These are phyloP conservation scores for Theristus sp. DNA, from an alignment of 2,888 invertebrate species.

Conservation along the genomic window DNA sequence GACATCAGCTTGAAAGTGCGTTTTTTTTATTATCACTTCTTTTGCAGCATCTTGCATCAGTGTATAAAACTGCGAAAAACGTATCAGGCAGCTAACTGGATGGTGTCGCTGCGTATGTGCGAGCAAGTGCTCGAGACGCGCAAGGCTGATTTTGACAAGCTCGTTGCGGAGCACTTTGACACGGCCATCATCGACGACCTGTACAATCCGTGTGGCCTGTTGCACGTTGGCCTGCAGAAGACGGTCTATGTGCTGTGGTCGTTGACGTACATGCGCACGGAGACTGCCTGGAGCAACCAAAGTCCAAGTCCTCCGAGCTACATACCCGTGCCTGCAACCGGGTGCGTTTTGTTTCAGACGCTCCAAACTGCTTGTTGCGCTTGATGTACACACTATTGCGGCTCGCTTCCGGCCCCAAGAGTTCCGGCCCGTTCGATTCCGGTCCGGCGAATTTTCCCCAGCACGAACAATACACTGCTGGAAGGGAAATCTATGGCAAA, in stretches of 20 bases:
- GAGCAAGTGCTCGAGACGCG: slow-evolving; percentile 15
- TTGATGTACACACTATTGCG: too few species aligned
- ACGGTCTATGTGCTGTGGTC: slow-evolving; percentile 21
- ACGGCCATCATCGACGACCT: slow-evolving; percentile 24
- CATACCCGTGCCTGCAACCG: slow-evolving; percentile 26
- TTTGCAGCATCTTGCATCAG: not conserved
- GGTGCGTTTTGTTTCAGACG: slow-evolving; percentile 11
- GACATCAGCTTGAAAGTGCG: not conserved
- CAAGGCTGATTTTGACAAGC: slow-evolving; percentile 17
- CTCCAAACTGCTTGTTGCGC: too few species aligned
- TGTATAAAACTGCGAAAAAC: too few species aligned
- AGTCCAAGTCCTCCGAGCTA: slow-evolving; percentile 25
- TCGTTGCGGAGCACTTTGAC: slow-evolving; percentile 20
- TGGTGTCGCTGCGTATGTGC: slow-evolving; percentile 20
- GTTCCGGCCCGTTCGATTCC: too few species aligned
- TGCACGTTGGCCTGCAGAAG: slow-evolving; percentile 12
- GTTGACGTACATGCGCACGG: slow-evolving; percentile 22
- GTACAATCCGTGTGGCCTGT: slow-evolving; percentile 27
- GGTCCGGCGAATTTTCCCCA: too few species aligned
- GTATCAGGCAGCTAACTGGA: slow-evolving; percentile 17
- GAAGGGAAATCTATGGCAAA: too few species aligned
- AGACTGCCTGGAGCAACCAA: slow-evolving; percentile 28
- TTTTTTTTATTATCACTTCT: not conserved
- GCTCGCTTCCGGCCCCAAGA: too few species aligned
- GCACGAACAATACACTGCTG: too few species aligned